Evolutionary conservation across 1,140 invertebrate species (phyloP).

Genomic region (Antheraea pernyi): DNA sequence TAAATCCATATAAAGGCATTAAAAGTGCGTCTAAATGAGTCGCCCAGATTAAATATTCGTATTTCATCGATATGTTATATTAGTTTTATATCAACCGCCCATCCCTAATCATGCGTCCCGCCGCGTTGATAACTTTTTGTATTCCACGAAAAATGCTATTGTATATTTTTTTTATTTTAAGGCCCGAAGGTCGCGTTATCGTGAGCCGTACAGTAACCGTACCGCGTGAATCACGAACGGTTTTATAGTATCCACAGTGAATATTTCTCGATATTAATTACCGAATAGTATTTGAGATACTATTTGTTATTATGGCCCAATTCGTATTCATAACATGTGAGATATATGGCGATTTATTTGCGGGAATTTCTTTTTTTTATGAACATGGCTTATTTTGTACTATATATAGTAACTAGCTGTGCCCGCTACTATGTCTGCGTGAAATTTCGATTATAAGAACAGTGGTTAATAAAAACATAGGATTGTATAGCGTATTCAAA

Average conservation of each 20-base stretch:
- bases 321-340: not conserved
- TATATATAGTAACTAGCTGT: no score
- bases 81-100: not conserved
- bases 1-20: no score
- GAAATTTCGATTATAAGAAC: no score
- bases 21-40: not conserved
- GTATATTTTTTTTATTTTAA: constrained; percentile 7
- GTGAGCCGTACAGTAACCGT: constrained; percentile 2
- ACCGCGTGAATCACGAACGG: not conserved
- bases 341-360: not conserved
- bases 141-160: constrained; percentile 16
- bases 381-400: no score
- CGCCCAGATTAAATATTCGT: not conserved
- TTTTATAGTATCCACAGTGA: not conserved
- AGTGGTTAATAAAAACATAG: no score
- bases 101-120: constrained; percentile 5
- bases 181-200: constrained; percentile 15
- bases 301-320: not conserved
- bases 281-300: not conserved
- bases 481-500: no score
- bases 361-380: not conserved
- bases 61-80: not conserved
- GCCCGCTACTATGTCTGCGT: no score
- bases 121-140: constrained; percentile 16
- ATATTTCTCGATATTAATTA: not conserved